Conservation (phyloP, 2,113 vertebrate genomes). For the Lipophrys pholis region DNA sequence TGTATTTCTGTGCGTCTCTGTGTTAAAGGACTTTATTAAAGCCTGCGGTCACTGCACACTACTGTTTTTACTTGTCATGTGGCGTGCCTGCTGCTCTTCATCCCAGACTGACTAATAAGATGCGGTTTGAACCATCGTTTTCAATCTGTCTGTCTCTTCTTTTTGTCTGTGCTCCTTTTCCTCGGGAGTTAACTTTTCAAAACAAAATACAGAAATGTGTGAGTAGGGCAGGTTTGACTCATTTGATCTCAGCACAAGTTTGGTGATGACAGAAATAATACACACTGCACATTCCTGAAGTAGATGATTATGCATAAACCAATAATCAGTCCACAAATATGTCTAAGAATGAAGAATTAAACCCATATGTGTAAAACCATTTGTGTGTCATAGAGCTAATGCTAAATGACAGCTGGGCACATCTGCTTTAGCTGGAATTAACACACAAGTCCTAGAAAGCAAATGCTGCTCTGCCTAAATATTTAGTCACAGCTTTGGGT, state of each 20-base stretch:
- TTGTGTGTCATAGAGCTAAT: constrained; percentile 35
- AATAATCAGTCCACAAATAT: constrained; percentile 23
- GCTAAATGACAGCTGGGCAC: constrained; percentile 50
- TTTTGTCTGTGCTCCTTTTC: constrained; percentile 9
- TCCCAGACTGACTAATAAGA: constrained; percentile 28
- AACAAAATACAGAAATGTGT: constrained; percentile 6
- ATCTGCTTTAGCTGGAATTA: constrained; percentile 63
- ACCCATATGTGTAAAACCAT: constrained; percentile 39
- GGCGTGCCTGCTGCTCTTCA: constrained; percentile 1
- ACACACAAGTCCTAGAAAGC: constrained; percentile 25
- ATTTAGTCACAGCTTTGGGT: constrained; percentile 51
- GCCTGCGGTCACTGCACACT: constrained; percentile 13
- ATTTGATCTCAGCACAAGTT: not conserved
- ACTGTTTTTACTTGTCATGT: constrained; percentile 19
- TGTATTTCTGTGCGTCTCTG: constrained; percentile 13
- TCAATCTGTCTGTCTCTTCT: not conserved
- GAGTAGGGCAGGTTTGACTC: not conserved
- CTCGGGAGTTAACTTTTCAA: not conserved
- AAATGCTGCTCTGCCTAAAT: constrained; percentile 40
- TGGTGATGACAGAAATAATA: not conserved
- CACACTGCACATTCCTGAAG: constrained; percentile 8
- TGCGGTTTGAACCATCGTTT: constrained; percentile 30
- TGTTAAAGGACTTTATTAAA: constrained; percentile 16
- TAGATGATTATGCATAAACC: not conserved
- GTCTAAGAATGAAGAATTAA: not conserved